phyloP scores from a whole-genome alignment of 2,797 vertebrate species.

The Enteromius afrohamiltoni region DNA sequence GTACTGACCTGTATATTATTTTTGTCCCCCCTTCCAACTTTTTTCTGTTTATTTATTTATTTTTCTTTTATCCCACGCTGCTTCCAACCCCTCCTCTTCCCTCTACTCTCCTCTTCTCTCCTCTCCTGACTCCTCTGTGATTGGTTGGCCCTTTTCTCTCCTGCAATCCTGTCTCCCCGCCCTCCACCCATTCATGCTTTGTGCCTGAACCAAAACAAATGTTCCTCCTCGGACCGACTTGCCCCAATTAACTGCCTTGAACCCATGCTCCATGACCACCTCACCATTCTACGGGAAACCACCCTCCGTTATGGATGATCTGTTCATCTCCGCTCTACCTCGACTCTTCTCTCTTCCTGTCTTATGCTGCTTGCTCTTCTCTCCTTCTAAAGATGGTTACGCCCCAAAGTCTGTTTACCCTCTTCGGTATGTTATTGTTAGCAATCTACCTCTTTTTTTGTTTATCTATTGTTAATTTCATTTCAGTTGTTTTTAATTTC shows the following conservation, averaged over 20 bases:
- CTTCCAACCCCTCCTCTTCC: constrained; percentile 67
- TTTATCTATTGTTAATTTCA: constrained; percentile 78
- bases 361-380: constrained; percentile 98
- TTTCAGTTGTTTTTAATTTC: constrained; percentile 80
- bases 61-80: constrained; percentile 57
- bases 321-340: constrained; percentile 96
- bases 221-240: constrained; percentile 90
- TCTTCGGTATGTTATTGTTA: constrained; percentile 98
- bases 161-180: constrained; percentile 60
- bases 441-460: constrained; percentile 86
- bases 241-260: constrained; percentile 91
- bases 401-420: constrained; percentile 98
- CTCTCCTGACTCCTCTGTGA: constrained; percentile 34
- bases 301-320: constrained; percentile 98
- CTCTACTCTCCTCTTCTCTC: constrained; percentile 54
- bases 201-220: constrained; percentile 85
- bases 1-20: constrained; percentile 95
- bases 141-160: constrained; percentile 30
- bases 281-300: constrained; percentile 97
- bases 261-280: constrained; percentile 83
- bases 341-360: constrained; percentile 97
- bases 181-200: constrained; percentile 85
- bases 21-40: constrained; percentile 78
- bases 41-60: constrained; percentile 30
- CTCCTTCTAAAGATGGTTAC: constrained; percentile 98